A percentile compares a stretch with the other conserved stretches of the same genome.
These are phyloP conservation scores for Melanocharis versteri DNA, from an alignment of 2,113 vertebrate genomes.

Conservation along the genomic window DNA sequence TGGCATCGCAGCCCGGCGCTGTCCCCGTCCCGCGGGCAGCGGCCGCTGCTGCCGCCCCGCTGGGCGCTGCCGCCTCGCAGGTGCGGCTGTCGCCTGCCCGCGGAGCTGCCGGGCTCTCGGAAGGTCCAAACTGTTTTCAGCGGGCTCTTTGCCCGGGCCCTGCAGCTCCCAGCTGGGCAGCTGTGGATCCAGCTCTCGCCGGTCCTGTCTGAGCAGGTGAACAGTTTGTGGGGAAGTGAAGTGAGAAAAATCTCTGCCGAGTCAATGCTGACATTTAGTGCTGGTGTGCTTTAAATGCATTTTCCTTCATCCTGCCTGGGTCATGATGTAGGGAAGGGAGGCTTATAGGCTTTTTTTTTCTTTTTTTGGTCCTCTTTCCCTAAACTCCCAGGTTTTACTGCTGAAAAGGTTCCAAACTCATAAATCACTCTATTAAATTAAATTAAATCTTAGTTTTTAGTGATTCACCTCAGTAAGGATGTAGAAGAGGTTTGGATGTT, in stretches of 20 bases:
- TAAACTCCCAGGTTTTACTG: background rate
- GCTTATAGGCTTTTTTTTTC: background rate
- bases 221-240: background rate
- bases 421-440: background rate
- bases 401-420: background rate
- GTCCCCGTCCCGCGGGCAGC: accelerated
- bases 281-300: background rate
- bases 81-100: background rate
- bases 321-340: background rate
- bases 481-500: background rate
- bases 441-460: background rate
- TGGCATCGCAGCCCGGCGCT: no score
- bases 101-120: background rate
- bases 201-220: background rate
- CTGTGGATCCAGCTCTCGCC: background rate
- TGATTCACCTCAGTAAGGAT: background rate
- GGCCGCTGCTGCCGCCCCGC: background rate
- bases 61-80: background rate
- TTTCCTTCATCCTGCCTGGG: background rate
- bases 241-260: background rate
- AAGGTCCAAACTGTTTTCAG: background rate
- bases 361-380: background rate
- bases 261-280: background rate
- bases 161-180: background rate
- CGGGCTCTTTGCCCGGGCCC: background rate